Evolutionary conservation across 1,140 invertebrate genomes (phyloP).

Genomic region (Drosophila murphyi): DNA sequence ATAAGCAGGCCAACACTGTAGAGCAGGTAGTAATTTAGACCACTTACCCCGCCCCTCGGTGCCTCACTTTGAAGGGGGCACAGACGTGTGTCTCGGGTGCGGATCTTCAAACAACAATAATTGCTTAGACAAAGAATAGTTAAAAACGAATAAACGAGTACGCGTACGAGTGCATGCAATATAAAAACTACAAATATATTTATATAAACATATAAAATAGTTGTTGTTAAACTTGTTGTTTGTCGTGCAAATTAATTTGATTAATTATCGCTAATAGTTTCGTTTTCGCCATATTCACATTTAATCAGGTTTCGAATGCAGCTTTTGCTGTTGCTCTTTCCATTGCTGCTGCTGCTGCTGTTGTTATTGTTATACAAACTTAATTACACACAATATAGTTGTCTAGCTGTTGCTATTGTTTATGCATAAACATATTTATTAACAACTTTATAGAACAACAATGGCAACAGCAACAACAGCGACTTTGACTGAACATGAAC

Average conservation of each 20-base stretch:
- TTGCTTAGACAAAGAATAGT: not conserved
- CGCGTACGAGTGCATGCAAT: not conserved
- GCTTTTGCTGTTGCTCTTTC: too few relatives aligned
- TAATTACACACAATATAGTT: conserved; percentile 36
- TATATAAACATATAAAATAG: not conserved
- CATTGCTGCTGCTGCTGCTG: not conserved
- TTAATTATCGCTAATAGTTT: conserved; percentile 74
- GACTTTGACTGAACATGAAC: conserved; percentile 22
- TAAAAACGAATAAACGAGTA: not conserved
- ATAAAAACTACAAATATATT: not conserved
- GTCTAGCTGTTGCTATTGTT: conserved; percentile 50
- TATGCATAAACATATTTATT: conserved; percentile 56
- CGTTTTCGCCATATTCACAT: conserved; percentile 18
- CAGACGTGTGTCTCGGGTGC: not conserved
- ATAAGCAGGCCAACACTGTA: conserved; percentile 29
- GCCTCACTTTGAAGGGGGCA: not conserved
- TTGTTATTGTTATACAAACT: conserved; percentile 29
- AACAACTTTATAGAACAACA: conserved; percentile 38
- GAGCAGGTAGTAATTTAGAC: conserved; percentile 11
- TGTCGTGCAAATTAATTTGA: conserved; percentile 68
- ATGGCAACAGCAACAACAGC: conserved; percentile 5
- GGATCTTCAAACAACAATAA: not conserved
- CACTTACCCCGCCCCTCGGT: not conserved
- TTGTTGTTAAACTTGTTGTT: conserved; percentile 24
- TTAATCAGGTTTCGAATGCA: conserved; percentile 54